These are phyloP conservation scores for Drosophila eugracilis DNA, from an alignment of 1,140 invertebrate genomes.

Conservation along the genomic window DNA sequence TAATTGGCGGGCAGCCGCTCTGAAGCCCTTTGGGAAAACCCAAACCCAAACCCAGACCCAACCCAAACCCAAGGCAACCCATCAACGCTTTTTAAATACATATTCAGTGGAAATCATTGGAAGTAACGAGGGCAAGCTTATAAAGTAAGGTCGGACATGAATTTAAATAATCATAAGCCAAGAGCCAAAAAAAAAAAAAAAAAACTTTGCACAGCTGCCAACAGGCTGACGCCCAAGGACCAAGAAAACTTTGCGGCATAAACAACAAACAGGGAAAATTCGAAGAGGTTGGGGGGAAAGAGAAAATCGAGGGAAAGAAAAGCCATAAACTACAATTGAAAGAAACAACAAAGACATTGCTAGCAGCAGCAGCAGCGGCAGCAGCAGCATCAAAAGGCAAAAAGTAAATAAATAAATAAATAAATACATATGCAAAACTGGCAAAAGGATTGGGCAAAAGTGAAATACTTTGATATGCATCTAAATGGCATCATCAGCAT, in stretches of 20 bases:
- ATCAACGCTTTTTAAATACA: conserved; percentile 10
- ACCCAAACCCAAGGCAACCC: background rate
- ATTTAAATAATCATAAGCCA: conserved; percentile 62
- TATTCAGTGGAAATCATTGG: background rate
- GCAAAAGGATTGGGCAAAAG: conserved; percentile 78
- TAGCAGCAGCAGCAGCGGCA: conserved; percentile 38
- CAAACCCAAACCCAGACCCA: too few species aligned
- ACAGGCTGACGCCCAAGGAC: conserved; percentile 60
- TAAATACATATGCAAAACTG: conserved; percentile 66
- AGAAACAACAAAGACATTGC: conserved; percentile 42
- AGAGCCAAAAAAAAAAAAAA: conserved; percentile 32
- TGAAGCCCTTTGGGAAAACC: background rate
- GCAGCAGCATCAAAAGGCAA: conserved; percentile 34
- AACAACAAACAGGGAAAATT: conserved; percentile 58
- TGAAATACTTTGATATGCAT: conserved; percentile 80
- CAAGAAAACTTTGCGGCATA: conserved; percentile 69
- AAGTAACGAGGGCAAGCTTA: conserved; percentile 8
- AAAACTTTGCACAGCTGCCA: conserved; percentile 50
- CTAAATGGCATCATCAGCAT: conserved; percentile 82
- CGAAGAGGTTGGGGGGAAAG: background rate
- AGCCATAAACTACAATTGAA: conserved; percentile 78
- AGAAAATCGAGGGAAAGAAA: conserved; percentile 15
- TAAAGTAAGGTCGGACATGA: conserved; percentile 38
- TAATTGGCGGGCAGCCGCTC: conserved; percentile 12
- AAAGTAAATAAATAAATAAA: conserved; percentile 63